phyloP scores from a whole-genome alignment of 2,797 vertebrate species.

The Anniella stebbinsi region DNA sequence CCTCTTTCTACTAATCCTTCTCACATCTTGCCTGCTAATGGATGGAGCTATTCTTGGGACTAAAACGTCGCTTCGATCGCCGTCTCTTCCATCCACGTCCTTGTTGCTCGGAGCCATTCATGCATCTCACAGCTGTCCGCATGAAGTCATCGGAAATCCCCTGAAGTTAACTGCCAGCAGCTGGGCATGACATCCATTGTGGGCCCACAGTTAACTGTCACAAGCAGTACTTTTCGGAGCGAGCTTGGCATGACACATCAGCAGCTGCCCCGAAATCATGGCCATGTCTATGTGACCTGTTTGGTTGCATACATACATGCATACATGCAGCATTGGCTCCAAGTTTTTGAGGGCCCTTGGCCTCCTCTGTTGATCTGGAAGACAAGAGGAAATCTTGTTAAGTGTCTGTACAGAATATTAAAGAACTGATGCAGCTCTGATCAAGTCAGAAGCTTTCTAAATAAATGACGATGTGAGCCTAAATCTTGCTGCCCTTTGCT shows the following conservation, averaged over 20 bases:
- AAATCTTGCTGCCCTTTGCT: no score
- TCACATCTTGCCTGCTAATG: not conserved
- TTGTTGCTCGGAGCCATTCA: not conserved
- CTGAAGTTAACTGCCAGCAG: not conserved
- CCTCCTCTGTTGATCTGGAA: constrained; percentile 5
- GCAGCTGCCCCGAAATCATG: no score
- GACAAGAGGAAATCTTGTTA: not conserved
- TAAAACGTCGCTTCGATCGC: not conserved
- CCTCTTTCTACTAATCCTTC: not conserved
- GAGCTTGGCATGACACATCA: not conserved
- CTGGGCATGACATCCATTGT: not conserved
- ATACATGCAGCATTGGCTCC: no score
- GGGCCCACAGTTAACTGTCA: not conserved
- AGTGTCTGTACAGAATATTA: not conserved
- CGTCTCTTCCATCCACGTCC: not conserved
- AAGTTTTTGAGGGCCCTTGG: no score
- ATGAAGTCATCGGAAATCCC: not conserved
- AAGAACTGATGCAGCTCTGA: not conserved
- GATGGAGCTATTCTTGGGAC: not conserved
- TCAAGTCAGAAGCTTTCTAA: not conserved
- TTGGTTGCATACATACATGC: not conserved
- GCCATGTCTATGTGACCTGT: not conserved
- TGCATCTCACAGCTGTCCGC: constrained; percentile 14
- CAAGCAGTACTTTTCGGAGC: not conserved
- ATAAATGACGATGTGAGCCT: no score